Conservation (phyloP, 2,888 invertebrate genomes). For the Keiferia lycopersicella region DNA sequence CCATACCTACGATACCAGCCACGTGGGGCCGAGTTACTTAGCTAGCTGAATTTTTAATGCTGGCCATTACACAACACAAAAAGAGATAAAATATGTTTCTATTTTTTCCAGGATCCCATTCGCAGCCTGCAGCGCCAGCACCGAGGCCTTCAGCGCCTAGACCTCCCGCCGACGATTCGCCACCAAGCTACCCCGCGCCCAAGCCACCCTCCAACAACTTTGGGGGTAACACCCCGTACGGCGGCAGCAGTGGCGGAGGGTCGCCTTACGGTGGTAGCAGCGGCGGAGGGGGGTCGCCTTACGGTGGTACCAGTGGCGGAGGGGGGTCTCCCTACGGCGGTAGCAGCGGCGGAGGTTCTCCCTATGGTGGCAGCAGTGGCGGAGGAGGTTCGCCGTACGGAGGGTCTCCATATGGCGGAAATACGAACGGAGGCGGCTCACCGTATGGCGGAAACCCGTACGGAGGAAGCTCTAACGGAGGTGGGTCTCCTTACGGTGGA, state of each 20-base stretch:
- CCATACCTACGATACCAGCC: too few species aligned
- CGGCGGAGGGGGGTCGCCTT: constrained; percentile 43
- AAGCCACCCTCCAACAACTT: constrained; percentile 52
- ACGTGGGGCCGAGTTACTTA: too few species aligned
- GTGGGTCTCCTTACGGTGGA: constrained; percentile 44
- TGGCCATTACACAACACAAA: not conserved
- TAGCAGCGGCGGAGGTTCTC: constrained; percentile 27
- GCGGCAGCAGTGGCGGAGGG: too few species aligned
- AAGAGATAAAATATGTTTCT: not conserved
- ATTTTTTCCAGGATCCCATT: constrained; percentile 62
- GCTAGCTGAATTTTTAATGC: not conserved
- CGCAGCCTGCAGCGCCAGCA: constrained; percentile 59
- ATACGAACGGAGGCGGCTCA: constrained; percentile 34
- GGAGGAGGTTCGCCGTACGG: constrained; percentile 45
- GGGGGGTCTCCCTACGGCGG: constrained; percentile 34
- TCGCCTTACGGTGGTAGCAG: constrained; percentile 40
- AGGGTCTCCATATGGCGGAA: constrained; percentile 37
- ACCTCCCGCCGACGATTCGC: constrained; percentile 56
- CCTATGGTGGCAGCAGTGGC: constrained; percentile 41
- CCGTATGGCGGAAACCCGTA: constrained; percentile 23
- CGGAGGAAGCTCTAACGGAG: constrained; percentile 46
- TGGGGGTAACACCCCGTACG: constrained; percentile 34
- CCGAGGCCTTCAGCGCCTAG: constrained; percentile 52
- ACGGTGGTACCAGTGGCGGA: constrained; percentile 37
- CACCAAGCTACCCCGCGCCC: constrained; percentile 72